These are phyloP conservation scores for Drosophila kanapiae DNA, from an alignment of 1,140 invertebrate genomes.

Conservation along the genomic window DNA sequence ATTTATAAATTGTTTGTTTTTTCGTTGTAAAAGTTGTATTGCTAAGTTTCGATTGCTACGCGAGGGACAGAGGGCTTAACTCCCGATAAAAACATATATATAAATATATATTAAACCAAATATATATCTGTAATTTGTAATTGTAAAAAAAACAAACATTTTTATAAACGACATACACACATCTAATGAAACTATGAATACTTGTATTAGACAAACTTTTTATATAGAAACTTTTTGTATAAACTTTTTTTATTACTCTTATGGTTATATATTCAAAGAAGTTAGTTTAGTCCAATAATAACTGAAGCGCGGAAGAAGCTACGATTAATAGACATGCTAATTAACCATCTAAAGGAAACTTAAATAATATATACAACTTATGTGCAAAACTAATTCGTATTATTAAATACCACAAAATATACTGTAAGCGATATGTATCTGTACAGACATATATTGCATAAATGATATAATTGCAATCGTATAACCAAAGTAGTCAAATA, in stretches of 20 bases:
- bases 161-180: constrained; percentile 47
- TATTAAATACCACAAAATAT: constrained; percentile 44
- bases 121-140: constrained; percentile 31
- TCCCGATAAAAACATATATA: constrained; percentile 17
- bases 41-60: constrained; percentile 35
- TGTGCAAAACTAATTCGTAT: constrained; percentile 79
- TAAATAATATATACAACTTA: constrained; percentile 64
- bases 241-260: constrained; percentile 75
- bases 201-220: constrained; percentile 74
- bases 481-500: constrained; percentile 77
- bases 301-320: constrained; percentile 37
- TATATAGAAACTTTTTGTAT: constrained; percentile 80
- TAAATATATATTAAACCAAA: constrained; percentile 36
- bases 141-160: constrained; percentile 50
- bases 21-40: constrained; percentile 37
- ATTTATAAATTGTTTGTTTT: constrained; percentile 50
- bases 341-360: constrained; percentile 61
- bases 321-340: constrained; percentile 30
- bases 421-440: constrained; percentile 43
- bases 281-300: constrained; percentile 49
- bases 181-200: constrained; percentile 58
- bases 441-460: constrained; percentile 53
- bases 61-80: constrained; percentile 39
- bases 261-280: constrained; percentile 45
- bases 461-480: constrained; percentile 60